phyloP scores from a whole-genome alignment of 1,140 invertebrate genomes.

The Lasioglossum baleicum region DNA sequence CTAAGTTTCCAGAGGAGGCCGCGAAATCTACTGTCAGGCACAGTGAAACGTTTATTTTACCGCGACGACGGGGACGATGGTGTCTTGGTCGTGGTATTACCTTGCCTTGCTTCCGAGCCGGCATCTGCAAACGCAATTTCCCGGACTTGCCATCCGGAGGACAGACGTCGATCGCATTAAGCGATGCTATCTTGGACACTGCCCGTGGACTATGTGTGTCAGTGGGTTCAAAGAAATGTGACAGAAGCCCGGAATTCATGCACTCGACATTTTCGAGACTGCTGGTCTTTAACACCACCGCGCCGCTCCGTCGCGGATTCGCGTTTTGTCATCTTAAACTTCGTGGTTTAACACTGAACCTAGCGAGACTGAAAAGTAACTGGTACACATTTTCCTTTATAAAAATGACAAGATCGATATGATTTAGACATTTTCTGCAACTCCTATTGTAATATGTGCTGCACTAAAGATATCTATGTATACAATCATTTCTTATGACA shows the following conservation, averaged over 20 bases:
- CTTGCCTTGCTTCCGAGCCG: too few relatives aligned
- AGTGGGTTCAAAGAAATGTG: slow-evolving; percentile 37
- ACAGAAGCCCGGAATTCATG: slow-evolving; percentile 13
- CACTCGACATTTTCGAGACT: slow-evolving; percentile 16
- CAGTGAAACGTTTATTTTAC: slow-evolving; percentile 26
- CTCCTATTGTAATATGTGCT: too few relatives aligned
- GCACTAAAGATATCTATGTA: too few relatives aligned
- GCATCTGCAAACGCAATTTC: background rate
- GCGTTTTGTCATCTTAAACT: background rate
- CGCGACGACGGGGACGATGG: background rate
- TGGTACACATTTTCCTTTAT: too few relatives aligned
- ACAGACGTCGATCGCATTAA: slow-evolving; percentile 16
- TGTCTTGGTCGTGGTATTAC: too few relatives aligned
- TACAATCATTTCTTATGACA: too few relatives aligned
- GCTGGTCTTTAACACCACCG: background rate
- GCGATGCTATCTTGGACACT: slow-evolving; percentile 15
- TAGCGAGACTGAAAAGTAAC: too few relatives aligned
- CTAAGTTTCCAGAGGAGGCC: background rate
- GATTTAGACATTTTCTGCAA: too few relatives aligned
- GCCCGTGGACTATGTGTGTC: background rate
- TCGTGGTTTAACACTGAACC: too few relatives aligned
- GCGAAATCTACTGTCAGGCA: background rate
- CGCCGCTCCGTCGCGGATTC: too few relatives aligned
- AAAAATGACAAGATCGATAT: too few relatives aligned
- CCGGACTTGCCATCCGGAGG: slow-evolving; percentile 1